Percentiles rank a stretch among this genome's conserved stretches.
phyloP scores from a whole-genome alignment of 2,797 vertebrate species.

The Steatocranus sp. region DNA sequence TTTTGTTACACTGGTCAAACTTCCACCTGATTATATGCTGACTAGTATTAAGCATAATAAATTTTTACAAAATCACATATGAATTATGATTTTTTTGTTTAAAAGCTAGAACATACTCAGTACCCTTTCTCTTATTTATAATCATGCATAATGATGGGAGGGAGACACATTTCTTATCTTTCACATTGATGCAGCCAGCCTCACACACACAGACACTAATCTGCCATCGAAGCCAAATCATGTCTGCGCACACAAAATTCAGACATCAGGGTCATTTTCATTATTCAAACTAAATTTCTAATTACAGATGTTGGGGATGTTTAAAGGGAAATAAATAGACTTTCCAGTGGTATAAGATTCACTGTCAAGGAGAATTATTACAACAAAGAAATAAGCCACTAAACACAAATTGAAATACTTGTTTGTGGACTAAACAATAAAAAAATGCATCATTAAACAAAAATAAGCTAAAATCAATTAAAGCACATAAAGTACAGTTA shows the following conservation, averaged over 20 bases:
- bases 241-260: neutral
- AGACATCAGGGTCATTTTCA: neutral
- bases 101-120: neutral
- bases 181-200: neutral
- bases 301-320: neutral
- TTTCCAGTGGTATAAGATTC: neutral
- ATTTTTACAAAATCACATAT: neutral
- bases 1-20: neutral
- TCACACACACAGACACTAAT: neutral
- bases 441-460: neutral
- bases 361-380: neutral
- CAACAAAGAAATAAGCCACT: neutral
- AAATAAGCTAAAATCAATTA: neutral
- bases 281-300: neutral
- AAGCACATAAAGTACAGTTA: neutral
- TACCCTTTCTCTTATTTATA: neutral
- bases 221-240: neutral
- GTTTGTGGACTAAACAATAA: neutral
- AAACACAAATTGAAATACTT: neutral
- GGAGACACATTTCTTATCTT: neutral
- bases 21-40: neutral
- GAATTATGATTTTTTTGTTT: neutral
- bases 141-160: neutral
- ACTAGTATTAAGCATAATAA: neutral
- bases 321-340: neutral